Base-by-base conservation (phyloP, 2,113 vertebrate genomes). In the Oncorhynchus masou region DNA sequence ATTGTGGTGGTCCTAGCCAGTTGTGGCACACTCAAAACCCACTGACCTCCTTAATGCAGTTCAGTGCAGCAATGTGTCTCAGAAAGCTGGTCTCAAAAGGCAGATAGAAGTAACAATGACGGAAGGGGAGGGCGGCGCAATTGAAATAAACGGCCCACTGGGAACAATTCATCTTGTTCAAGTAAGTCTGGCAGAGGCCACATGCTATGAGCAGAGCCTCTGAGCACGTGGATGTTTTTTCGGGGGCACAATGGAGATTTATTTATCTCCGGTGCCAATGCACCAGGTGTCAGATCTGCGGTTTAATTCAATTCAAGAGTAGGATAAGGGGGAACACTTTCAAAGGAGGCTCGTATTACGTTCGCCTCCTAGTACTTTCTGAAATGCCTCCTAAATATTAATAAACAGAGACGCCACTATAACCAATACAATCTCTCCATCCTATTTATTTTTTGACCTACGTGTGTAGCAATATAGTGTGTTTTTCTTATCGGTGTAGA, bases 121-220 rank as follows among this genome's bases (percentile, higher is more conserved):
- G 20, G 67, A 68, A 29, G 31, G 89, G 83, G 79, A 78, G 88
- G 82, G 84, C 71, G 45, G 78, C 79, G 81, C 81, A 74, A 79
- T 86, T 70, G 83, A 86, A 91, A 90, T 90, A 92, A 93, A 93
- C 82, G 84, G 81, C 78, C 91, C 83, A 81, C 51, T 49, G 91
- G 89, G 91, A 92, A 87, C 78, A 81, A 92, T 92, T 86, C 49
- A 80, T 92, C 92, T 92, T 90, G 79, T 88, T 90, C 83, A 70
- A 25, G 83, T 88, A 84, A 80, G 84, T 76, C 76, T 74, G 65
- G 66, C 48, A 62, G 82, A 83, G 83, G 83, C 76, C 78, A 2
- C 11, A 72, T 75, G 82, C 80, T 71, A 83, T 83, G 71, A 8
- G 75, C 22, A 81, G 66, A 75, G 70, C 77, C 7, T 84, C 78